Evolutionary conservation across 2,797 vertebrate genomes (phyloP).

Genomic region (Orestias chungarensis): DNA sequence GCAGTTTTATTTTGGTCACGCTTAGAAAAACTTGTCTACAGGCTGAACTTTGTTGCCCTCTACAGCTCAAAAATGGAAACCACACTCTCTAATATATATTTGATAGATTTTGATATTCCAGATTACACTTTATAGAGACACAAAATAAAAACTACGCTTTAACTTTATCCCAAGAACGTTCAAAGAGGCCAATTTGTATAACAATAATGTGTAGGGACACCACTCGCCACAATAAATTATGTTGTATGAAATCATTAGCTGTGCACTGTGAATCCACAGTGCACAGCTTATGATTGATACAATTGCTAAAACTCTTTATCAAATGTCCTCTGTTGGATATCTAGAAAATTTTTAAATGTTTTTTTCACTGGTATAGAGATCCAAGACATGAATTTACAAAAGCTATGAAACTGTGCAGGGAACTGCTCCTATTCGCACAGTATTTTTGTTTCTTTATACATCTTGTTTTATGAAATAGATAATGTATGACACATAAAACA

Average conservation of each 20-base stretch:
- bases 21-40: background rate
- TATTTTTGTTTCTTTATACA: background rate
- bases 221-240: background rate
- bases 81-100: slow-evolving; percentile 20
- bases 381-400: too few species aligned
- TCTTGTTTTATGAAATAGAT: background rate
- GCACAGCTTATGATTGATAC: too few species aligned
- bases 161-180: too few species aligned
- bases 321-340: too few species aligned
- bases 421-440: background rate
- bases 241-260: too few species aligned
- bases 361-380: too few species aligned
- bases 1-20: background rate
- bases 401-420: too few species aligned
- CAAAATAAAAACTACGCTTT: background rate
- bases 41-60: slow-evolving; percentile 52
- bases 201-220: background rate
- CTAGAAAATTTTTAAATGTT: too few species aligned
- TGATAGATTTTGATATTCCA: background rate
- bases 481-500: background rate
- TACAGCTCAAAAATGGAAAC: slow-evolving; percentile 34
- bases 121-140: background rate
- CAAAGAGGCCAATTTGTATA: background rate
- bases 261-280: too few species aligned
- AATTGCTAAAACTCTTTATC: too few species aligned